Evolutionary conservation across 2,113 vertebrate genomes (phyloP).

Genomic region (Plecotus auritus): DNA sequence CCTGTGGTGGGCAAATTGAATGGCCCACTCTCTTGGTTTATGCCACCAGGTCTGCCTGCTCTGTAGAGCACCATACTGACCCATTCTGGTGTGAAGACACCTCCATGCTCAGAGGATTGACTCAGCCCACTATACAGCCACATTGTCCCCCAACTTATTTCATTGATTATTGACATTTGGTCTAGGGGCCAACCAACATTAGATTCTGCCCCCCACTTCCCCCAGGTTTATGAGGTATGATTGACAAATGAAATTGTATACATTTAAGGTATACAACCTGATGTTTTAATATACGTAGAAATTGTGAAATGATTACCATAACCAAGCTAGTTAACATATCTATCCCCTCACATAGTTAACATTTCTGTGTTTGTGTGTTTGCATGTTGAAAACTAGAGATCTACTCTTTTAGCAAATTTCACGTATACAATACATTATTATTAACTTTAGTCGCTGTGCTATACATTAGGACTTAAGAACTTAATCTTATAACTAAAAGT

Average conservation of each 20-base stretch:
- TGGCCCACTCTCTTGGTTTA: neutral
- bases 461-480: neutral
- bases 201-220: neutral
- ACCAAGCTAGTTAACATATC: neutral
- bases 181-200: neutral
- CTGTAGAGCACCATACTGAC: neutral
- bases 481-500: neutral
- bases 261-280: neutral
- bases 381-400: neutral
- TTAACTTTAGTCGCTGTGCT: neutral
- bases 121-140: neutral
- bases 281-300: neutral
- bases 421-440: neutral
- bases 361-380: neutral
- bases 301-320: neutral
- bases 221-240: neutral
- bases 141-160: neutral
- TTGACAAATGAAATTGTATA: neutral
- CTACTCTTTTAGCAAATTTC: neutral
- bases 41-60: neutral
- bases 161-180: neutral
- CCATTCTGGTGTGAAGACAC: neutral
- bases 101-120: neutral
- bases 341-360: neutral
- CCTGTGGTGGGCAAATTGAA: too few relatives aligned